Base-by-base conservation (phyloP, 2,888 invertebrate genomes). In the Oligia strigilis region DNA sequence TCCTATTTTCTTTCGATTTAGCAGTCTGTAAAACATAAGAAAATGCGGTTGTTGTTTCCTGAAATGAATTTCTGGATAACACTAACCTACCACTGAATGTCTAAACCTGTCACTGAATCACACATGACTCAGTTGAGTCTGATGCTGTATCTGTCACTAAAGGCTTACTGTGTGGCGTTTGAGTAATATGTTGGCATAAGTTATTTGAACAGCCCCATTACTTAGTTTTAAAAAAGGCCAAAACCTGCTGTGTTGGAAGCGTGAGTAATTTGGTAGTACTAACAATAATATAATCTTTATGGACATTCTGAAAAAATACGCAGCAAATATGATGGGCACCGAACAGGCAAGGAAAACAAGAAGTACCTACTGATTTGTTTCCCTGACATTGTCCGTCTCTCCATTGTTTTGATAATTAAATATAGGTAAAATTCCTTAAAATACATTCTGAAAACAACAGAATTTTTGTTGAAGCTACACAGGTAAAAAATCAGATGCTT, bases 341-440 rank as follows among this genome's bases (percentile, higher is more conserved):
- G 9, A 43, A 29, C 23, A 55, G 17, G 43, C 43, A 65, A 77
- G 43, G 64, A 78, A 64, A 77, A 65, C 79, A 46, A 78, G 9
- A 52, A 79, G 5, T 14, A 43, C 40, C 40, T 40, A 40, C 19
- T 78, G 3, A 52, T 36, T 23, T 29, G 17, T 78, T 78, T 78
- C 29, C 36, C 43, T 65, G 43, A 55, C n/a, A 65, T 64, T 43
- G 29, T n/a, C 3, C 8, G 3, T 65, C 43, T 17, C 19, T 29
- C 40, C 11, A 43, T 75, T 75, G 11, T 55, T 75, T 52, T 43
- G 6, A 19, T 11, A 40, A 17, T 72, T 19, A 64, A 65, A 55
- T 70, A 36, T 49, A 49, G 29, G 19, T 49, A 29, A 69, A 49
- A 36, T 70, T 70, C 70, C 19, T 23, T 23, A 52, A 13, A 29